Percentiles rank a stretch among this genome's conserved stretches.
These are phyloP conservation scores for Pseudococcus viburni DNA, from an alignment of 2,888 invertebrate genomes.

Conservation along the genomic window DNA sequence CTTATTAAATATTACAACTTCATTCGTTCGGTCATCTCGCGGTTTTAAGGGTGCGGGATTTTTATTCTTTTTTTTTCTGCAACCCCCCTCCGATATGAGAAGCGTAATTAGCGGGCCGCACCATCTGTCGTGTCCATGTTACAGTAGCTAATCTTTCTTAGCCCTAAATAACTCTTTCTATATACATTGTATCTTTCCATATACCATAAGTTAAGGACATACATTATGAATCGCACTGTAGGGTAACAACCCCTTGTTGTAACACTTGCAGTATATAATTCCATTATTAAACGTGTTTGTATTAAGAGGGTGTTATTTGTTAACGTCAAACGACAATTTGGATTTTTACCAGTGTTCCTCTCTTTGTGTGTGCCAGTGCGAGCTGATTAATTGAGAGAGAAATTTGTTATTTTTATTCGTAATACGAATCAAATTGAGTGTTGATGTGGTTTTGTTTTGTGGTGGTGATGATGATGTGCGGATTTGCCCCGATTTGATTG, in stretches of 20 bases:
- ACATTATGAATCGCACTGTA: slow-evolving; percentile 1
- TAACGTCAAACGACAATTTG: slow-evolving; percentile 65
- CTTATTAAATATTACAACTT: slow-evolving; percentile 66
- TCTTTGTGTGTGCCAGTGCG: background rate
- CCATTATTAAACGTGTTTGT: slow-evolving; percentile 66
- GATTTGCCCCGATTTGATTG: too few relatives aligned
- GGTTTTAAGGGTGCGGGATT: slow-evolving; percentile 60
- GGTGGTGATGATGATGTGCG: too few relatives aligned
- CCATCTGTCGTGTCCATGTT: slow-evolving; percentile 64
- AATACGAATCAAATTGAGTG: slow-evolving; percentile 35
- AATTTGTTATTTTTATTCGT: slow-evolving; percentile 56
- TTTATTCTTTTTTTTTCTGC: slow-evolving; percentile 16
- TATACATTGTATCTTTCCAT: slow-evolving; percentile 53
- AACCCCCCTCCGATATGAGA: slow-evolving; percentile 61
- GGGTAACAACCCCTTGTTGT: slow-evolving; percentile 60
- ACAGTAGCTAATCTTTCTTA: slow-evolving; percentile 65
- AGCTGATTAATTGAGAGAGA: slow-evolving; percentile 63
- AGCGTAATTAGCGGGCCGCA: slow-evolving; percentile 62
- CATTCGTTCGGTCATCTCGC: slow-evolving; percentile 65
- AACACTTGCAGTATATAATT: slow-evolving; percentile 66
- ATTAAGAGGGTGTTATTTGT: slow-evolving; percentile 65
- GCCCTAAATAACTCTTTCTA: slow-evolving; percentile 63
- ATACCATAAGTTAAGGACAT: slow-evolving; percentile 59
- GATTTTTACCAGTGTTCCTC: background rate
- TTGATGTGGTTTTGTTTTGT: slow-evolving; percentile 2